Percentiles rank a stretch among this genome's conserved stretches.
phyloP scores from a whole-genome alignment of 2,888 invertebrate species.

The Ptilodon capucinus region DNA sequence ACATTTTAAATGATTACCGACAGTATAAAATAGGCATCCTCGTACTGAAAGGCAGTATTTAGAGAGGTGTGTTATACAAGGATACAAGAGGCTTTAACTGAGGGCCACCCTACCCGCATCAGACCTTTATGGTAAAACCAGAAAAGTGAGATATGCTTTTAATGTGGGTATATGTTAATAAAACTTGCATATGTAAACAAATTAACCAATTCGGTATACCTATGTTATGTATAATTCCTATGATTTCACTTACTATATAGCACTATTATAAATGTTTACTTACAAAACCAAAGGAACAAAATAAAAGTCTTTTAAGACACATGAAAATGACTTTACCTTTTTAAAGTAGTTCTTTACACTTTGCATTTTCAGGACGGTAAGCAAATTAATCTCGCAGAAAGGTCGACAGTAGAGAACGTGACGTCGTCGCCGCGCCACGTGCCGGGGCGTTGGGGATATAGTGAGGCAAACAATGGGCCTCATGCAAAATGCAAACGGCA shows the following conservation, averaged over 20 bases:
- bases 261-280: no score
- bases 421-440: slow-evolving; percentile 19
- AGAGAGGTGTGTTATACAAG: slow-evolving; percentile 7
- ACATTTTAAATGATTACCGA: slow-evolving; percentile 13
- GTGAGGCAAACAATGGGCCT: slow-evolving; percentile 60
- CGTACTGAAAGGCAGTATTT: slow-evolving; percentile 26
- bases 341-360: not conserved
- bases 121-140: not conserved
- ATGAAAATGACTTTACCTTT: not conserved
- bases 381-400: slow-evolving; percentile 42
- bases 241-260: no score
- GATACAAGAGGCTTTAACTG: not conserved
- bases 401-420: slow-evolving; percentile 12
- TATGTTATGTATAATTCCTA: no score
- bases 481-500: slow-evolving; percentile 66
- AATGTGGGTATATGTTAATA: not conserved
- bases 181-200: not conserved
- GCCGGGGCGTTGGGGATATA: slow-evolving; percentile 37
- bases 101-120: not conserved
- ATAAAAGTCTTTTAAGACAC: not conserved
- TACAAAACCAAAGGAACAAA: no score
- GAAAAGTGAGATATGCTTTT: not conserved
- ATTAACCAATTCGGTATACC: no score
- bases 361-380: slow-evolving; percentile 8
- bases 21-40: slow-evolving; percentile 17